phyloP scores from a whole-genome alignment of 2,888 invertebrate genomes.

The Apotomis turbidana region DNA sequence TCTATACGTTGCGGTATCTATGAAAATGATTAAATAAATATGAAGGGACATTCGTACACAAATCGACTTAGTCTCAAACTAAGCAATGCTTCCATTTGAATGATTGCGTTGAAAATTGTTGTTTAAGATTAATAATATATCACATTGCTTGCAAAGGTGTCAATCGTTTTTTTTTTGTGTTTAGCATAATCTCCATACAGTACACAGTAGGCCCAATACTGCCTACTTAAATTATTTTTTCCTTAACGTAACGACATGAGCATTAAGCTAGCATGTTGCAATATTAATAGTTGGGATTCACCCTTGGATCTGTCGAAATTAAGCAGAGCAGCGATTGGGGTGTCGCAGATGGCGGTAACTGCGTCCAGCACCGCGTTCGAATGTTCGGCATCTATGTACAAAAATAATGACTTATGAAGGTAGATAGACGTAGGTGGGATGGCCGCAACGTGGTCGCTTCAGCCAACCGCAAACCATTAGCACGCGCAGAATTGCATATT shows the following conservation, averaged over 20 bases:
- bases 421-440: slow-evolving; percentile 52
- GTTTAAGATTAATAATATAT: no score
- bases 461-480: slow-evolving; percentile 59
- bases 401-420: slow-evolving; percentile 77
- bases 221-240: slow-evolving; percentile 34
- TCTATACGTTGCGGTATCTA: background rate
- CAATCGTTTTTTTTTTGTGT: no score
- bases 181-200: no score
- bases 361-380: slow-evolving; percentile 62
- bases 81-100: no score
- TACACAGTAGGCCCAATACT: no score
- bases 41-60: background rate
- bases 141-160: no score
- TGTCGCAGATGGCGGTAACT: slow-evolving; percentile 79
- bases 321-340: slow-evolving; percentile 73
- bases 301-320: slow-evolving; percentile 76
- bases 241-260: slow-evolving; percentile 45
- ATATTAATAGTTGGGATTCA: slow-evolving; percentile 72
- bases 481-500: slow-evolving; percentile 59
- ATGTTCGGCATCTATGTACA: slow-evolving; percentile 63
- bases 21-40: background rate
- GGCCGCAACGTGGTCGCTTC: slow-evolving; percentile 55
- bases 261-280: slow-evolving; percentile 62
- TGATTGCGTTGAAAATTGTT: no score
- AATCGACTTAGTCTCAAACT: no score